These are phyloP conservation scores for Nemoura dubitans DNA, from an alignment of 2,888 invertebrate species.

Conservation along the genomic window DNA sequence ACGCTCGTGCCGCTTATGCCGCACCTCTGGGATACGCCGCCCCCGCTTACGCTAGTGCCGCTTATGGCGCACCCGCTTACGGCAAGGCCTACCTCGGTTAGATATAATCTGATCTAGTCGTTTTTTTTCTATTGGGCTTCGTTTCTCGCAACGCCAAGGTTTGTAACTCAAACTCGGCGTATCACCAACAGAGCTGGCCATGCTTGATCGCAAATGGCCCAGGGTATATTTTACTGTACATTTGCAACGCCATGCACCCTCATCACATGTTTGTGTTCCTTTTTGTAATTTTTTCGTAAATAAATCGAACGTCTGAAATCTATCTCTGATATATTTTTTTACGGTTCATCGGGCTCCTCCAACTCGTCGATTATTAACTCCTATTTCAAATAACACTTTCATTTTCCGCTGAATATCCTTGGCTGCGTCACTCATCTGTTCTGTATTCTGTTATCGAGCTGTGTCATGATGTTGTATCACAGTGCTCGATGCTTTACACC, in stretches of 20 bases:
- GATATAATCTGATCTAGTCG: not conserved
- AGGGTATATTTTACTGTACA: not conserved
- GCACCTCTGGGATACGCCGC: constrained; percentile 44
- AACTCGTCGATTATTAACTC: not conserved
- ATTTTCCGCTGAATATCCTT: no score
- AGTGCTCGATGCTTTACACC: no score
- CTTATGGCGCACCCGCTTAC: constrained; percentile 47
- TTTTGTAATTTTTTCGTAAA: constrained; percentile 25
- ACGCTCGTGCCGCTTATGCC: constrained; percentile 39
- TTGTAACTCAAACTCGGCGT: not conserved
- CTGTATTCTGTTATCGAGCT: no score
- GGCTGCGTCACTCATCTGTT: no score
- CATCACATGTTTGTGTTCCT: not conserved
- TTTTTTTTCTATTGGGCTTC: not conserved
- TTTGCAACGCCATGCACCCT: not conserved
- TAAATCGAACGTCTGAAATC: constrained; percentile 22
- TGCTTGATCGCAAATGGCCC: not conserved
- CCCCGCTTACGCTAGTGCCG: constrained; percentile 47
- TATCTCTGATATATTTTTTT: not conserved
- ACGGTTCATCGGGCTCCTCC: not conserved
- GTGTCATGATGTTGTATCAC: no score
- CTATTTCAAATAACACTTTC: no score
- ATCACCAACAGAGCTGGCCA: not conserved
- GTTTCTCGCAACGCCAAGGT: not conserved
- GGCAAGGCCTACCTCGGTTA: constrained; percentile 49